Base-by-base conservation (phyloP, 2,797 vertebrate genomes). In the Eutrigla gurnardus region DNA sequence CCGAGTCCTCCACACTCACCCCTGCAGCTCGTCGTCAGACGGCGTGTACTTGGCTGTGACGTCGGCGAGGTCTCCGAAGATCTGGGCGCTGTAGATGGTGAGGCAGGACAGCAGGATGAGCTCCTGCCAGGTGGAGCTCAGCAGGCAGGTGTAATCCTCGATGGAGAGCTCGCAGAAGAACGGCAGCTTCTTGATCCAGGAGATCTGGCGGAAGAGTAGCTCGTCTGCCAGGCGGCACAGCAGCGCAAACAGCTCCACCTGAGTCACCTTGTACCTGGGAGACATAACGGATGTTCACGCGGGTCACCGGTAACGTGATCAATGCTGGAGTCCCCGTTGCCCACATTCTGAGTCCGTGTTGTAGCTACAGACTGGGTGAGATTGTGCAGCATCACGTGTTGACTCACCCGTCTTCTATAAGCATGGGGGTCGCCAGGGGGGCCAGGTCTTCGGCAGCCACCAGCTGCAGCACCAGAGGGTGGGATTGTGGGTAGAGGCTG, bases 111-210 rank as follows among this genome's bases (percentile, higher is more conserved):
- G 96, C 85, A 99, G 95, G 91, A 98, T 96, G 81, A 99, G 94
- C 92, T 99, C 98, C 94, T 99, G 98, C 98, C 98, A 99, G 0
- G 97, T 99, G 66, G 97, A 97, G 87, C 97, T 97, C 78, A 99
- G 95, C 87, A 99, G 96, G 86, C 97, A 98, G 54, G 98, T 99
- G 94, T 97, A 99, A 95, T 99, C 98, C 89, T 99, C 97, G 86
- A 99, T 98, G 94, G 97, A 97, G 69, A 99, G 96, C 78, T 99
- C 97, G 0, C 96, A 97, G 94, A 99, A 99, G 93, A 99, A 99
- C 0, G 98, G 98, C 91, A 99, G 95, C 94, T 98, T 99, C 95
- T 99, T 99, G 88, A 99, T 97, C 98, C 98, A 99, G 75, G 96
- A 96, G 89, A 99, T 99, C 93, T 99, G 98, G 36, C 98, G 96